phyloP scores from a whole-genome alignment of 1,140 invertebrate species.

The Zaprionus africanus region DNA sequence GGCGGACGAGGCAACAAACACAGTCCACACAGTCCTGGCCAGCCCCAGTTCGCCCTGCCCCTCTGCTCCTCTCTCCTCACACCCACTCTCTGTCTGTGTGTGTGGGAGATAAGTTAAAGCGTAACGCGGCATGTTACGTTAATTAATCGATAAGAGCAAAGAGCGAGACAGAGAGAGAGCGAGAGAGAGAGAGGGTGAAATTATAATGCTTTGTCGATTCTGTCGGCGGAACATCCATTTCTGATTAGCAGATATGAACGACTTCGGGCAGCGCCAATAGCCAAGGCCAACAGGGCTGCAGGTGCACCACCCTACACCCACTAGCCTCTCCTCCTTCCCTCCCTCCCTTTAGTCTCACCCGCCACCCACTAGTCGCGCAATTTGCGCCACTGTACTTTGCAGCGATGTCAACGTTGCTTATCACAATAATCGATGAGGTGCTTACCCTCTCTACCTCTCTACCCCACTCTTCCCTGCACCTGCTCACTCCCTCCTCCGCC shows the following conservation, averaged over 20 bases:
- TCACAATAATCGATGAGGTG: conserved; percentile 74
- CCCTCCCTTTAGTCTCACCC: not conserved
- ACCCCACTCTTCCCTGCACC: not conserved
- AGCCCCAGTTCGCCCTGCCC: not conserved
- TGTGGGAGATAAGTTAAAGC: conserved; percentile 62
- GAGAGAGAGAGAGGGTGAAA: not conserved
- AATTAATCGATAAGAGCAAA: conserved; percentile 74
- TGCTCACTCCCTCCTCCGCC: conserved; percentile 12
- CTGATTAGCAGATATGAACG: conserved; percentile 56
- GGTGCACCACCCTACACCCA: conserved; percentile 18
- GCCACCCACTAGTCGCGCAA: conserved; percentile 37
- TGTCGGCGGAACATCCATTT: conserved; percentile 50
- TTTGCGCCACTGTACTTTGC: conserved; percentile 42
- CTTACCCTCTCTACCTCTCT: not conserved
- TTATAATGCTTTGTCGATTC: conserved; percentile 59
- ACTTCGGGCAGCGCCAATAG: conserved; percentile 52
- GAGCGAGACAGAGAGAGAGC: conserved; percentile 10
- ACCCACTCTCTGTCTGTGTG: conserved; percentile 16
- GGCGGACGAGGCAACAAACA: not conserved
- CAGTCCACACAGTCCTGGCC: not conserved
- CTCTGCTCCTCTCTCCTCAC: not conserved
- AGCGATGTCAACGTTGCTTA: conserved; percentile 67
- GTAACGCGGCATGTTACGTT: conserved; percentile 76
- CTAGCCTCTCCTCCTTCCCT: no score
- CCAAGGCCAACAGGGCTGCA: conserved; percentile 46